phyloP scores from a whole-genome alignment of 2,888 invertebrate genomes.

The Gortyna flavago region DNA sequence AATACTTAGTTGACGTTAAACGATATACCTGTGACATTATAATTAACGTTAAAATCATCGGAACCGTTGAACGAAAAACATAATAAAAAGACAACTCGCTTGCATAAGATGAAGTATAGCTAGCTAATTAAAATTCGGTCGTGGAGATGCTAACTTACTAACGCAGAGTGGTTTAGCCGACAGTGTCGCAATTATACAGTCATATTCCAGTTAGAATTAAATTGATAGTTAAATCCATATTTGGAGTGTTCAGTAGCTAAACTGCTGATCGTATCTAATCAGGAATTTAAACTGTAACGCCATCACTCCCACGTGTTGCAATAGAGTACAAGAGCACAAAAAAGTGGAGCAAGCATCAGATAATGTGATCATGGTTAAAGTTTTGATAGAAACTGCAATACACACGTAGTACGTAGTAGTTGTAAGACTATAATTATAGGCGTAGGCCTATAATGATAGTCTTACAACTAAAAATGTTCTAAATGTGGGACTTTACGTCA shows the following conservation, averaged over 20 bases:
- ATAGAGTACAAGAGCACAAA: neutral
- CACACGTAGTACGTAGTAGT: too few relatives aligned
- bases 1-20: constrained; percentile 6
- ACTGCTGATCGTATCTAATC: constrained; percentile 12
- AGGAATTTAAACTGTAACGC: constrained; percentile 14
- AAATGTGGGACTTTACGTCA: neutral
- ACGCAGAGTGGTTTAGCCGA: neutral
- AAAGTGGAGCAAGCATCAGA: neutral
- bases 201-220: constrained; percentile 2
- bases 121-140: constrained; percentile 10
- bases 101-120: constrained; percentile 5
- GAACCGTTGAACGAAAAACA: constrained; percentile 2
- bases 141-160: neutral
- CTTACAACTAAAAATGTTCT: neutral
- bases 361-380: neutral
- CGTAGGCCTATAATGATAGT: neutral
- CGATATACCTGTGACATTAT: neutral
- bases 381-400: neutral
- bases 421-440: too few relatives aligned
- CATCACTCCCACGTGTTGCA: constrained; percentile 2
- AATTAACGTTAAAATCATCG: constrained; percentile 26
- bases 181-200: constrained; percentile 20
- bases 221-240: constrained; percentile 11
- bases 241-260: neutral
- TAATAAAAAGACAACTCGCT: neutral